Percentiles rank a stretch among this genome's conserved stretches.
Conservation (phyloP, 1,140 invertebrate species). For the Portunus trituberculatus region DNA sequence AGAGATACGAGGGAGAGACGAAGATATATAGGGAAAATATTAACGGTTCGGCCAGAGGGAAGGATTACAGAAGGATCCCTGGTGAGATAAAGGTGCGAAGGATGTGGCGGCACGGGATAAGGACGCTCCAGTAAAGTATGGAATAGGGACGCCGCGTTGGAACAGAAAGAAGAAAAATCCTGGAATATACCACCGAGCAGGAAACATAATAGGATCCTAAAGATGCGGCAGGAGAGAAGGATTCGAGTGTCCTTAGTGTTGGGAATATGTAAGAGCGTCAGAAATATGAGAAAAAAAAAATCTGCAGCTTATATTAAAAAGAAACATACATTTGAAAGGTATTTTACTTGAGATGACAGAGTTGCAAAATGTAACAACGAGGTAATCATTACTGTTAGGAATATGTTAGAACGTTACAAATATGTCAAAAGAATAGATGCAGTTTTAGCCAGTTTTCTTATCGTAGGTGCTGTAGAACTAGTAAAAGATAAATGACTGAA, state of each 20-base stretch:
- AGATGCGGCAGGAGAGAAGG: neutral
- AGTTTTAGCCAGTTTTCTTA: no score
- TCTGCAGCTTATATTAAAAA: no score
- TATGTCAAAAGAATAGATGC: no score
- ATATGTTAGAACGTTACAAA: no score
- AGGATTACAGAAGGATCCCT: neutral
- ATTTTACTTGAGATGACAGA: no score
- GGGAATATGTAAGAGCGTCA: neutral
- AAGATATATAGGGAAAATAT: slow-evolving; percentile 4
- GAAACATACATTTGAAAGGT: no score
- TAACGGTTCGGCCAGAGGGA: neutral
- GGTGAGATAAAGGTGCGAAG: neutral
- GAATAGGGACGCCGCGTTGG: neutral
- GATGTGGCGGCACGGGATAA: neutral
- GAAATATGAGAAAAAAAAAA: no score
- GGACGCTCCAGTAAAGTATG: neutral
- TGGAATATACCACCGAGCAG: neutral
- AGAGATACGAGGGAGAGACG: neutral
- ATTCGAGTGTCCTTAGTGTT: neutral
- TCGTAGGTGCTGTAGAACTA: no score
- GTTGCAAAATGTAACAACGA: no score
- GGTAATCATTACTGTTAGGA: no score
- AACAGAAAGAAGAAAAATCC: neutral
- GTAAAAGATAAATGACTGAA: no score
- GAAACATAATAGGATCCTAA: neutral